Evolutionary conservation across 2,113 vertebrate genomes (phyloP), one percentile per base, ranked within the genome.

Genomic region (Leptocoma aspasia): DNA sequence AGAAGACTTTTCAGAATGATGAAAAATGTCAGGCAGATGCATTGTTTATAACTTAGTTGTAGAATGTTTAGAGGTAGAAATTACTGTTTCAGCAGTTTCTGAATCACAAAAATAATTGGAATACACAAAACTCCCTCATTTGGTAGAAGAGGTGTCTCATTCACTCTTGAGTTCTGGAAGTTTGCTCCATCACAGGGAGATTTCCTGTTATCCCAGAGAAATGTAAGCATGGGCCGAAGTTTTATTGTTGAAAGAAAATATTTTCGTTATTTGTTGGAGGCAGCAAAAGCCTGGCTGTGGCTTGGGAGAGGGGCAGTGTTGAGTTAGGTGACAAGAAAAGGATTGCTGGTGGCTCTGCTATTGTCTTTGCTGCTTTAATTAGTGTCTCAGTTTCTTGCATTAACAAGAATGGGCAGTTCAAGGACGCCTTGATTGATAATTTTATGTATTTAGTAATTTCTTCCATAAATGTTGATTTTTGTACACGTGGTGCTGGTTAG

Each of bases 401-500:
- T 80, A 33, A 1, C 16, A 49, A 59, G 69, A 84, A 39, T 16
- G 28, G 7, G 30, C 35, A 30, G 11, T 47, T 85, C n/a, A 39
- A n/a, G 19, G 53, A 7, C 20, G 14, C 6, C 13, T 21, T 2
- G 2, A 42, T 30, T 10, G 50, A 61, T 71, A 26, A 42, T 75
- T 86, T 35, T 11, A 14, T 10, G 17, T 68, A 22, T 76, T 84
- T 20, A 37, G 9, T 47, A 4, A 10, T 75, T 83, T 81, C 44
- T 77, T 75, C 56, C 26, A 1, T 65, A 7, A 84, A 39, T 75
- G 50, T 47, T 77, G 9, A 10, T 49, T 69, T 77, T 35, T 78
- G 22, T 45, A 1, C 7, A 0, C 1, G 3, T 56, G 45, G 21
- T 19, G 26, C 7, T 81, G 54, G 17, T 9, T 21, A 27, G 60